phyloP scores from a whole-genome alignment of 2,888 invertebrate species.

The Stenichneumon culpator region DNA sequence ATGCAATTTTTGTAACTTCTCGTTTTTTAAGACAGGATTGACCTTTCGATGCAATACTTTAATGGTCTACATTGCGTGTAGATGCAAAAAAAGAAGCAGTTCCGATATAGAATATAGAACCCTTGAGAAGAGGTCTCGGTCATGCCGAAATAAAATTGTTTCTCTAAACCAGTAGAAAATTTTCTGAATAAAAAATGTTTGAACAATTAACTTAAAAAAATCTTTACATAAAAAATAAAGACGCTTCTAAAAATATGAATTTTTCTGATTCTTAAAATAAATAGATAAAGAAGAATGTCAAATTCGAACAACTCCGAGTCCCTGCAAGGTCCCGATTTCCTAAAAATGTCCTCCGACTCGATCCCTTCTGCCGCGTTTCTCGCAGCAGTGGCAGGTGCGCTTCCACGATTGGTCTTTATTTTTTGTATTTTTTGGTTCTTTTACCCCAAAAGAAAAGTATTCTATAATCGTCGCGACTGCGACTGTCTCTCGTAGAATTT shows the following conservation, averaged over 20 bases:
- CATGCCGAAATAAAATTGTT: too few relatives aligned
- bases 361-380: not conserved
- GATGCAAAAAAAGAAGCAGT: too few relatives aligned
- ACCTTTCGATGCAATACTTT: not conserved
- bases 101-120: too few relatives aligned
- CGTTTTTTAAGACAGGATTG: not conserved
- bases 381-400: not conserved
- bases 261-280: not conserved
- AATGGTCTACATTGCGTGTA: too few relatives aligned
- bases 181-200: too few relatives aligned
- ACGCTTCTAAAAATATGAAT: not conserved
- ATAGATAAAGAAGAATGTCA: not conserved
- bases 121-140: too few relatives aligned
- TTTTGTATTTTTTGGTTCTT: not conserved
- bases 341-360: not conserved
- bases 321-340: not conserved
- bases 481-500: slow-evolving; percentile 47
- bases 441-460: slow-evolving; percentile 17
- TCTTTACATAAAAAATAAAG: not conserved
- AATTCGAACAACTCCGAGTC: not conserved
- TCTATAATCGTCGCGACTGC: slow-evolving; percentile 20
- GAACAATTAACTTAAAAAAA: too few relatives aligned
- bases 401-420: not conserved
- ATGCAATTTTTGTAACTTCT: not conserved
- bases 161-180: too few relatives aligned